phyloP scores from a whole-genome alignment of 2,888 invertebrate species.

The Callosobruchus maculatus region DNA sequence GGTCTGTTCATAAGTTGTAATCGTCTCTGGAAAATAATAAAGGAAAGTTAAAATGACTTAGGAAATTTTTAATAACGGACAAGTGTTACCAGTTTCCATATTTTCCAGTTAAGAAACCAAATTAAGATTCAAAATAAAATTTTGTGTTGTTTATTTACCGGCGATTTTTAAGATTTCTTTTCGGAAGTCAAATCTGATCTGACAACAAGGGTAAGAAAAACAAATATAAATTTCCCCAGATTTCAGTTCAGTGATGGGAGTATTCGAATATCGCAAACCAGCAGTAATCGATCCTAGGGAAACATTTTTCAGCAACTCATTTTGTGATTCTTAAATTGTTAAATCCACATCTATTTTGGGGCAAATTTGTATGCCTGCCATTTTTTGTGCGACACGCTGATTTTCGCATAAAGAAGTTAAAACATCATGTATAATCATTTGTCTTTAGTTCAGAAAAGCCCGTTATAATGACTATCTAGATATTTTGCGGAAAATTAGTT shows the following conservation, averaged over 20 bases:
- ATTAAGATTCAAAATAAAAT: neutral
- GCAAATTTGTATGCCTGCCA: too few species aligned
- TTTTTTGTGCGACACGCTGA: too few species aligned
- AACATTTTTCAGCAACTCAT: neutral
- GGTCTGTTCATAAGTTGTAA: constrained; percentile 18
- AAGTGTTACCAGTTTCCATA: constrained; percentile 22
- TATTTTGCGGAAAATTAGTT: too few species aligned
- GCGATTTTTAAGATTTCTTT: neutral
- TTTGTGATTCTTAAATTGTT: too few species aligned
- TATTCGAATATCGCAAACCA: neutral
- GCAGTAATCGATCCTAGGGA: neutral
- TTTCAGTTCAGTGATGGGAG: neutral
- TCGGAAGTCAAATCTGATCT: neutral
- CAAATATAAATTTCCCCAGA: neutral
- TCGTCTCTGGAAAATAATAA: constrained; percentile 16
- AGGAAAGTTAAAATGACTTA: neutral
- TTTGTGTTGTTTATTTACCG: neutral
- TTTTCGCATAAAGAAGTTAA: too few species aligned
- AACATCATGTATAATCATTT: too few species aligned
- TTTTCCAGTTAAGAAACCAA: constrained; percentile 13
- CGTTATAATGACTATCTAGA: too few species aligned
- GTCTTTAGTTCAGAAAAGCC: too few species aligned
- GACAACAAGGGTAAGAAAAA: neutral
- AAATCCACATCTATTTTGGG: too few species aligned
- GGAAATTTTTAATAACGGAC: neutral